Conservation (phyloP, 2,113 vertebrate genomes). For the Proteles cristata region DNA sequence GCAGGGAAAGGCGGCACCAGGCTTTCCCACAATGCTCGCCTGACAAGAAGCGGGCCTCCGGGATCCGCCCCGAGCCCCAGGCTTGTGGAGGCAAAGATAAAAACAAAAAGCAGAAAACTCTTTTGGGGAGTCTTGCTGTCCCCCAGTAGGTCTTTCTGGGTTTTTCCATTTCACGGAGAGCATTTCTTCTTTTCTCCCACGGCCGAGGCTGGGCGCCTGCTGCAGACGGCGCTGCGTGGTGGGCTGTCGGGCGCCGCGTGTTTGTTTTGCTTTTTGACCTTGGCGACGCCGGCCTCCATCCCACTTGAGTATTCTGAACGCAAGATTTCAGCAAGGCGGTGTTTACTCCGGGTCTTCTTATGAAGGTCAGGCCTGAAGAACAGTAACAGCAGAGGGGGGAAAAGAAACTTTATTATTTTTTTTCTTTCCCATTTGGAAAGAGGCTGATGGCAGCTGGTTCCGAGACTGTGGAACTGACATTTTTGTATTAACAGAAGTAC, state of each 20-base stretch:
- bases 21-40: not conserved
- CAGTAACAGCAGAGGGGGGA: slow-evolving; percentile 61
- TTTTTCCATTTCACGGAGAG: not conserved
- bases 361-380: slow-evolving; percentile 83
- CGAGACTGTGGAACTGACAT: slow-evolving; percentile 63
- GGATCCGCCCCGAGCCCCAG: slow-evolving; percentile 43
- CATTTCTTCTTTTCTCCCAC: not conserved
- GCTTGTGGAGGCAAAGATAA: slow-evolving; percentile 37
- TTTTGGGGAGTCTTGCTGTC: not conserved
- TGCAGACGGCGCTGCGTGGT: slow-evolving; percentile 38
- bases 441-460: slow-evolving; percentile 63
- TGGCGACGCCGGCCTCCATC: slow-evolving; percentile 72
- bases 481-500: slow-evolving; percentile 62
- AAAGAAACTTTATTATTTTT: slow-evolving; percentile 63
- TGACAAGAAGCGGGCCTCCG: not conserved
- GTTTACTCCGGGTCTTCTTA: slow-evolving; percentile 77
- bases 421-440: slow-evolving; percentile 65
- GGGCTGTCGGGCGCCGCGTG: slow-evolving; percentile 43
- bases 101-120: not conserved
- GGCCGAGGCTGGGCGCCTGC: not conserved
- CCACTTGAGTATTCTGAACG: slow-evolving; percentile 92
- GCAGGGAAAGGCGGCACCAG: not conserved
- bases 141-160: not conserved
- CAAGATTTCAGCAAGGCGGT: slow-evolving; percentile 83
- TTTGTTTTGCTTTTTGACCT: slow-evolving; percentile 75